A percentile compares a stretch with the other conserved stretches of the same genome.
Evolutionary conservation across 2,888 invertebrate species (phyloP).

Genomic region (Plagodis dolabraria): DNA sequence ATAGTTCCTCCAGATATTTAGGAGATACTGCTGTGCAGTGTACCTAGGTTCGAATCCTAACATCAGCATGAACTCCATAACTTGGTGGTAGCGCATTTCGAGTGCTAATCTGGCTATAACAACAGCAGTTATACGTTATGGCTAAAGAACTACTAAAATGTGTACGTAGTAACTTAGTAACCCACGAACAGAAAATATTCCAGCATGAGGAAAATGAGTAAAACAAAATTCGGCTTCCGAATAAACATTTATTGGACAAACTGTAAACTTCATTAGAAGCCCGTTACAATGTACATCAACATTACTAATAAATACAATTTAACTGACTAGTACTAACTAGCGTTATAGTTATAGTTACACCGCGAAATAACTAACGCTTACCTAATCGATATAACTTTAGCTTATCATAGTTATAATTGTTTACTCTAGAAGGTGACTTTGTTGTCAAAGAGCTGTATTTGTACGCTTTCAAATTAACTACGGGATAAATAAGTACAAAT

Average conservation of each 20-base stretch:
- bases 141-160: no score
- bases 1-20: no score
- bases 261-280: constrained; percentile 64
- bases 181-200: no score
- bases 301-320: constrained; percentile 67
- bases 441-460: constrained; percentile 60
- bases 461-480: constrained; percentile 53
- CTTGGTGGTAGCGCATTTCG: no score
- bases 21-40: no score
- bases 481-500: not conserved
- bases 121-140: no score
- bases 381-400: constrained; percentile 25
- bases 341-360: constrained; percentile 36
- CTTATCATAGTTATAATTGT: constrained; percentile 28
- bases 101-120: no score
- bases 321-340: constrained; percentile 54
- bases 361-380: constrained; percentile 38
- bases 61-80: no score
- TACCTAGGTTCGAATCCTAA: no score
- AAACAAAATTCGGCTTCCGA: constrained; percentile 73
- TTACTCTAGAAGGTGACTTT: constrained; percentile 75
- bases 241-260: constrained; percentile 82
- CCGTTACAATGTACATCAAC: constrained; percentile 73
- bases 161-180: no score
- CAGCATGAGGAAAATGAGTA: constrained; percentile 34